A percentile compares a stretch with the other conserved stretches of the same genome.
Evolutionary conservation across 2,888 invertebrate genomes (phyloP).

Genomic region (Rapana venosa): DNA sequence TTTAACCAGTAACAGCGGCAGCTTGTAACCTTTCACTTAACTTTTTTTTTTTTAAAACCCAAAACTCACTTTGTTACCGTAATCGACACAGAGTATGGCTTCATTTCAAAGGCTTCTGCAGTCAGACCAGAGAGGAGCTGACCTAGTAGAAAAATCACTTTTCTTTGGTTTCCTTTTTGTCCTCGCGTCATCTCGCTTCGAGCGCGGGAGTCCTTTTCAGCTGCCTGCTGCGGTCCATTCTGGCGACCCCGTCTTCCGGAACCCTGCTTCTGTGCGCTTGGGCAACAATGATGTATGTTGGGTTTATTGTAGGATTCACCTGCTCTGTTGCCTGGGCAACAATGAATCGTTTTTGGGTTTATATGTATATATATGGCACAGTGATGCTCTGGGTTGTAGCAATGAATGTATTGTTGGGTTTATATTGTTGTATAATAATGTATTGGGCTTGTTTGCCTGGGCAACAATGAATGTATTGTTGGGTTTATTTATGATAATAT

Average conservation of each 20-base stretch:
- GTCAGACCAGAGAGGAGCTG: too few species aligned
- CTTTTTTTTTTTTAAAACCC: background rate
- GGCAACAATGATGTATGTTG: background rate
- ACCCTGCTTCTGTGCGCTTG: background rate
- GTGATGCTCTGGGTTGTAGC: too few species aligned
- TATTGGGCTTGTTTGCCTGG: too few species aligned
- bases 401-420: too few species aligned
- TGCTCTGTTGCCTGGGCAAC: background rate
- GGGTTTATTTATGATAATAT: too few species aligned
- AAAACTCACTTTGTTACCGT: background rate
- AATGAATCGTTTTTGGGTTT: background rate
- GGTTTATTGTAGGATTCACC: too few species aligned
- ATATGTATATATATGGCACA: too few species aligned
- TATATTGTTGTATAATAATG: too few species aligned
- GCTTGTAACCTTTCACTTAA: background rate
- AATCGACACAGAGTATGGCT: background rate
- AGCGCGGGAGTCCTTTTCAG: background rate
- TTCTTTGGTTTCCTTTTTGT: constrained; percentile 30
- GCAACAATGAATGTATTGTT: too few species aligned
- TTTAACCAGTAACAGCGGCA: background rate
- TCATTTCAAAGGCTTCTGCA: too few species aligned
- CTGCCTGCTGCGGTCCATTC: constrained; percentile 2
- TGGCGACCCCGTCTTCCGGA: constrained; percentile 31
- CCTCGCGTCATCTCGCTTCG: constrained; percentile 9
- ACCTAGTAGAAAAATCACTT: background rate